phyloP scores from a whole-genome alignment of 2,113 vertebrate species.

The Chiloscyllium plagiosum region DNA sequence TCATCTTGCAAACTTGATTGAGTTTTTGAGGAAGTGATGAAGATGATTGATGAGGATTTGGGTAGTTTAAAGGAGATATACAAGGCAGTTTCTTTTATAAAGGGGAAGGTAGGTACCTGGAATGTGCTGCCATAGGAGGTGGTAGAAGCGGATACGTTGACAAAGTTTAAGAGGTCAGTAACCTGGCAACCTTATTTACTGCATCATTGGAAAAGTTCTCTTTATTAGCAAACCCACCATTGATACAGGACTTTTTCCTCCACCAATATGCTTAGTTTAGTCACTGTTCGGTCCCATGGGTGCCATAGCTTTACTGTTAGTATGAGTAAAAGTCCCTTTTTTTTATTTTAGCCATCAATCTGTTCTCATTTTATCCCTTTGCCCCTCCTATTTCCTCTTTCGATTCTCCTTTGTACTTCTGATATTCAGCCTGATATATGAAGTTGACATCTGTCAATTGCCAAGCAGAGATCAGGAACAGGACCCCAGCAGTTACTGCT shows the following conservation, averaged over 20 bases:
- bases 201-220: not conserved
- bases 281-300: too few relatives aligned
- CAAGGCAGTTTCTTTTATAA: too few relatives aligned
- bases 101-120: too few relatives aligned
- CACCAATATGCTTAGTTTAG: not conserved
- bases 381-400: not conserved
- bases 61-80: too few relatives aligned
- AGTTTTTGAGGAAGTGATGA: too few relatives aligned
- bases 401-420: not conserved
- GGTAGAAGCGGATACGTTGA: too few relatives aligned
- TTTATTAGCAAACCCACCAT: not conserved
- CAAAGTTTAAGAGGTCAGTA: not conserved
- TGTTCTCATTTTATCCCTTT: not conserved
- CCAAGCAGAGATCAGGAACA: not conserved
- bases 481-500: not conserved
- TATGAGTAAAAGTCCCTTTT: not conserved
- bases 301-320: not conserved
- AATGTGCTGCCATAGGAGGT: too few relatives aligned
- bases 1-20: too few relatives aligned
- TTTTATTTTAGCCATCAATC: not conserved
- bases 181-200: not conserved
- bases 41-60: too few relatives aligned
- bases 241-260: not conserved
- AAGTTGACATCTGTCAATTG: not conserved
- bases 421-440: too few relatives aligned